Percentiles rank a stretch among this genome's conserved stretches.
Conservation (phyloP, 2,113 vertebrate species). For the Hyaena hyaena region DNA sequence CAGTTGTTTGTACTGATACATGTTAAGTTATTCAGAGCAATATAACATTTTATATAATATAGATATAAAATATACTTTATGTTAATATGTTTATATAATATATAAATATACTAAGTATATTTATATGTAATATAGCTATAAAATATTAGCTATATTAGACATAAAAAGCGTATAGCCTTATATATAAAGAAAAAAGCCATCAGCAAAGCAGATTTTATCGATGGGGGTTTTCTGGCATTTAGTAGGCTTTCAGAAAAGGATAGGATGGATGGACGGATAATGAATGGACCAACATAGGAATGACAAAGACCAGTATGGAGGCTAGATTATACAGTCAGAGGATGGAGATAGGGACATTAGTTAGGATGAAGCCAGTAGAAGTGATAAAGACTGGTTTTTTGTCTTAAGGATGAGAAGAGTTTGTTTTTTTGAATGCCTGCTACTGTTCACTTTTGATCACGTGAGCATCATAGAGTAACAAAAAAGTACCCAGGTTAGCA, state of each 20-base stretch:
- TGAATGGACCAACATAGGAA: background rate
- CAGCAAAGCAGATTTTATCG: conserved; percentile 12
- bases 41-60: background rate
- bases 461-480: background rate
- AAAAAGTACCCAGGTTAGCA: background rate
- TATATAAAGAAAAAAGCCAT: background rate
- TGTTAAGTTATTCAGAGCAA: background rate
- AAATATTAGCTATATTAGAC: background rate
- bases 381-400: background rate
- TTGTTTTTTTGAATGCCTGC: background rate
- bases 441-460: background rate
- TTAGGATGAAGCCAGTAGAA: background rate
- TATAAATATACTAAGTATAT: background rate
- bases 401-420: background rate
- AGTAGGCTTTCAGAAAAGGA: background rate
- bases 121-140: too few species aligned
- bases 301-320: background rate
- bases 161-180: background rate
- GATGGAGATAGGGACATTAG: background rate
- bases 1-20: background rate
- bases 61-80: background rate
- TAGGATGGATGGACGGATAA: background rate
- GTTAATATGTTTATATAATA: too few species aligned
- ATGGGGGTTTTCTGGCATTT: background rate
- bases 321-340: background rate